These are phyloP conservation scores for Lasioglossum leucozonium DNA, from an alignment of 2,888 invertebrate genomes.

Conservation along the genomic window DNA sequence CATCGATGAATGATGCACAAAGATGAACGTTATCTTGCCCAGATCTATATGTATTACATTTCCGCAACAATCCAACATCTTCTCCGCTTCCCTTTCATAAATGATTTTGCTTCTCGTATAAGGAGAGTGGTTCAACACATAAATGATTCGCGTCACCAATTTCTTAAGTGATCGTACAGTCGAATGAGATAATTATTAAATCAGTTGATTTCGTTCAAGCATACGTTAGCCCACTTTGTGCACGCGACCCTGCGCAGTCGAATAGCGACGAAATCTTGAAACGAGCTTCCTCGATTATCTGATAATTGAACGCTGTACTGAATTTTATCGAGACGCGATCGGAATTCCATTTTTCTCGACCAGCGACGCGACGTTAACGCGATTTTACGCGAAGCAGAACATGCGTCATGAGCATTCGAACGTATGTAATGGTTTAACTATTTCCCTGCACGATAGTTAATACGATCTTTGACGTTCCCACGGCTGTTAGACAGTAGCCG, in stretches of 20 bases:
- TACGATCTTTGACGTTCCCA: conserved; percentile 51
- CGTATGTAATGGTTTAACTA: background rate
- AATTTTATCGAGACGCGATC: too few relatives aligned
- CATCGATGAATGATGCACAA: too few relatives aligned
- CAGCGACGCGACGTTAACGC: background rate
- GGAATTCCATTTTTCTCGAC: background rate
- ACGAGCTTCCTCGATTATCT: too few relatives aligned
- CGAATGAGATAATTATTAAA: too few relatives aligned
- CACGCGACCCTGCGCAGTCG: too few relatives aligned
- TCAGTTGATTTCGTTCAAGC: background rate
- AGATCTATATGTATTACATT: too few relatives aligned
- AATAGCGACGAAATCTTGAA: too few relatives aligned
- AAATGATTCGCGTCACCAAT: background rate
- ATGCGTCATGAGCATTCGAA: background rate
- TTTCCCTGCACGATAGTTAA: background rate
- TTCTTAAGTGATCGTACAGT: background rate
- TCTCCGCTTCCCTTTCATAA: too few relatives aligned
- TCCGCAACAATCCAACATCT: too few relatives aligned
- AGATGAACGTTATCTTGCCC: too few relatives aligned
- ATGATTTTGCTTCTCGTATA: background rate
- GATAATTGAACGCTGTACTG: too few relatives aligned
- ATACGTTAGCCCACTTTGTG: too few relatives aligned
- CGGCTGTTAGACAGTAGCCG: conserved; percentile 37
- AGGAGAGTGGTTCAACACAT: background rate
- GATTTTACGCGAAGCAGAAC: background rate